Percentiles rank a stretch among this genome's conserved stretches.
phyloP scores from a whole-genome alignment of 2,888 invertebrate species.

The Shargacucullia verbasci region DNA sequence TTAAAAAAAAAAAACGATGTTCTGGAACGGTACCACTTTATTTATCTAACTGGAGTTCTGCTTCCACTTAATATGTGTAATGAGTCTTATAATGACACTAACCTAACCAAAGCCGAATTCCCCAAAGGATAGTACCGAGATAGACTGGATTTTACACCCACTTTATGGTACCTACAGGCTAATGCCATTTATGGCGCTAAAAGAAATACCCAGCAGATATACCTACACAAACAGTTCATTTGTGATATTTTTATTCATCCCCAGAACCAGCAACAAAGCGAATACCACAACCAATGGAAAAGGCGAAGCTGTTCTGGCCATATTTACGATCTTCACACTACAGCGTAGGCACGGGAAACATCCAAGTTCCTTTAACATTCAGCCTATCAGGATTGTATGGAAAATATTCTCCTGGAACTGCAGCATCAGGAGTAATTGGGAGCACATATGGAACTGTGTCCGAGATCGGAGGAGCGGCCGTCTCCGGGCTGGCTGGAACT shows the following conservation, averaged over 20 bases:
- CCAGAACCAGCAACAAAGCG: conserved; percentile 49
- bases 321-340: conserved; percentile 60
- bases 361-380: conserved; percentile 81
- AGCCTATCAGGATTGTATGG: conserved; percentile 80
- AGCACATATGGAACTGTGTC: conserved; percentile 72
- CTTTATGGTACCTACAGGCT: too few relatives aligned
- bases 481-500: conserved; percentile 74
- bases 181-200: too few relatives aligned
- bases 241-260: not conserved
- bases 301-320: conserved; percentile 79
- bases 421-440: conserved; percentile 61
- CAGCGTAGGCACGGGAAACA: conserved; percentile 58
- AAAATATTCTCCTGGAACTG: conserved; percentile 59
- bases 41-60: too few relatives aligned
- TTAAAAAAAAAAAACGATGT: too few relatives aligned
- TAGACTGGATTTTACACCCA: too few relatives aligned
- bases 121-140: too few relatives aligned
- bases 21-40: too few relatives aligned
- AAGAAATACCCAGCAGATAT: too few relatives aligned
- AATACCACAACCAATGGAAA: conserved; percentile 59
- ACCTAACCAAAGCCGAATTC: too few relatives aligned
- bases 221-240: not conserved
- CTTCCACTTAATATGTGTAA: too few relatives aligned
- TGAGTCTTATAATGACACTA: too few relatives aligned
- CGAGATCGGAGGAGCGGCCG: conserved; percentile 60